phyloP scores from a whole-genome alignment of 2,888 invertebrate genomes.

The Tenthredo livida region DNA sequence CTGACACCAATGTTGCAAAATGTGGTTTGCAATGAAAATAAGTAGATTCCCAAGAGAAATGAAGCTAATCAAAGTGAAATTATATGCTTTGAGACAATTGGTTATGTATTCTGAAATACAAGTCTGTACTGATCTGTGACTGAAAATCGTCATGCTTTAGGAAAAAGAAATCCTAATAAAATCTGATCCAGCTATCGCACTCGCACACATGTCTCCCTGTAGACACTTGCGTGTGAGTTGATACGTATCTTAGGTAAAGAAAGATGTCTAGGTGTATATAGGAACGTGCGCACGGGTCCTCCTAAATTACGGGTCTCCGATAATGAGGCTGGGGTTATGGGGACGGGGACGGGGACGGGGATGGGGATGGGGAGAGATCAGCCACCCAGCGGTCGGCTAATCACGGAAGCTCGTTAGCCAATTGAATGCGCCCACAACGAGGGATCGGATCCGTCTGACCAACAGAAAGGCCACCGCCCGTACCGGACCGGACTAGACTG shows the following conservation, averaged over 20 bases:
- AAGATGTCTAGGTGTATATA: slow-evolving; percentile 10
- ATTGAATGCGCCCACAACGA: slow-evolving; percentile 59
- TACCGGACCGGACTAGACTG: not conserved
- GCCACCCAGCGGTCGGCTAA: slow-evolving; percentile 67
- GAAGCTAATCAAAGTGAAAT: no score
- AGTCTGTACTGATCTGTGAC: no score
- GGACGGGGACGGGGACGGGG: slow-evolving; percentile 44
- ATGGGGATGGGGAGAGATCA: slow-evolving; percentile 52
- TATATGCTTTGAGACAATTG: no score
- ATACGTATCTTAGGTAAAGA: not conserved
- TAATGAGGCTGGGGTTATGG: slow-evolving; percentile 52
- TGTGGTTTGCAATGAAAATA: no score
- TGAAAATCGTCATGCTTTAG: no score
- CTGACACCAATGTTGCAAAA: no score
- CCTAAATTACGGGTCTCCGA: slow-evolving; percentile 51
- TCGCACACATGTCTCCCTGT: not conserved
- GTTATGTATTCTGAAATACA: no score
- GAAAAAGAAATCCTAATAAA: not conserved
- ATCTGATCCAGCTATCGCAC: not conserved
- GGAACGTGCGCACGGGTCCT: slow-evolving; percentile 25
- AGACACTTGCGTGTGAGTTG: not conserved
- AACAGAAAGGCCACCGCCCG: slow-evolving; percentile 44
- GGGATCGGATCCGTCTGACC: slow-evolving; percentile 31
- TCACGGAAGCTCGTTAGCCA: slow-evolving; percentile 74
- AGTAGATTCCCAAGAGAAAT: no score